Conservation (phyloP, 1,140 invertebrate genomes). For the Papilio machaon region DNA sequence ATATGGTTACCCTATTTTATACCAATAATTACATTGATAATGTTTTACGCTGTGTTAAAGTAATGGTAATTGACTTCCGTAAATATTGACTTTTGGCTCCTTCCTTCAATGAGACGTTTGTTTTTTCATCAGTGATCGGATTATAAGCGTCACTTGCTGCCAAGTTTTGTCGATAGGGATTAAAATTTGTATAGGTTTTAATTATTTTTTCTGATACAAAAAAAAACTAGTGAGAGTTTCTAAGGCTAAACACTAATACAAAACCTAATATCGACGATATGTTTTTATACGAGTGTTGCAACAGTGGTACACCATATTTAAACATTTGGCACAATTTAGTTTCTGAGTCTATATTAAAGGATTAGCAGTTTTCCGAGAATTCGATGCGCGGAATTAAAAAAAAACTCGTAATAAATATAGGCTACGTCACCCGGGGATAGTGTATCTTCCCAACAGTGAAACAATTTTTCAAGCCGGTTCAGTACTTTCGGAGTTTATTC, state of each 20-base stretch:
- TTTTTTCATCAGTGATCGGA: neutral
- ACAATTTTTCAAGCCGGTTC: too few relatives aligned
- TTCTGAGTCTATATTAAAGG: neutral
- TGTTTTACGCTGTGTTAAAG: neutral
- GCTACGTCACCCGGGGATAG: too few relatives aligned
- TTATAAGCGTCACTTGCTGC: neutral
- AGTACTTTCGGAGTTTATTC: too few relatives aligned
- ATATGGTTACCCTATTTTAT: neutral
- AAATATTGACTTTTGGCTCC: neutral
- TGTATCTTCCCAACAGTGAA: too few relatives aligned
- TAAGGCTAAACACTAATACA: neutral
- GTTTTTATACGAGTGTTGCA: neutral
- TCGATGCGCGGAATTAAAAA: too few relatives aligned
- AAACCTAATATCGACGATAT: neutral
- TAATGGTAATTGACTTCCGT: neutral
- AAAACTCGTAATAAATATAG: too few relatives aligned
- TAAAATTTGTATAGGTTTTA: neutral
- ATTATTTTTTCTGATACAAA: neutral
- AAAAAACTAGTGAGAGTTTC: too few relatives aligned
- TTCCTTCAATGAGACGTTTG: neutral
- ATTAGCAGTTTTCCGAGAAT: neutral
- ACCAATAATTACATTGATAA: slow-evolving; percentile 6
- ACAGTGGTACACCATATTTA: neutral
- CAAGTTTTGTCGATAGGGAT: neutral
- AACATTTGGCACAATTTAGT: neutral